These are phyloP conservation scores for Plebejus argus DNA, from an alignment of 2,888 invertebrate species.

Conservation along the genomic window DNA sequence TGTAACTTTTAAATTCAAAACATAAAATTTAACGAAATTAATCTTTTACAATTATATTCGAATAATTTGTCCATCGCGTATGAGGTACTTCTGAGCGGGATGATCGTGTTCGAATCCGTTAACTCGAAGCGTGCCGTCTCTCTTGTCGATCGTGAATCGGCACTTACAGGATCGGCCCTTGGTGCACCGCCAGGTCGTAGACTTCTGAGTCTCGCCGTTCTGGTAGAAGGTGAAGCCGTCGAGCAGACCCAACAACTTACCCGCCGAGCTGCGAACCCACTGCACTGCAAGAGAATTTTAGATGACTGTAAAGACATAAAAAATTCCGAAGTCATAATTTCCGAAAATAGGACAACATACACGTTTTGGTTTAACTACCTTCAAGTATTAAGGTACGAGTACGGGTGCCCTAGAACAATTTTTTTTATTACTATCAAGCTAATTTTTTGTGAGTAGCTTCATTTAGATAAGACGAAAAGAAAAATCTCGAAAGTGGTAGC, in stretches of 20 bases:
- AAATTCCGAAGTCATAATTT: no score
- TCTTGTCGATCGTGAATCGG: conserved; percentile 27
- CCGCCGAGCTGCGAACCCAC: conserved; percentile 41
- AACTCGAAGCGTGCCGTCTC: conserved; percentile 5
- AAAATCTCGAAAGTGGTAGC: no score
- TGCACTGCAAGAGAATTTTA: conserved; percentile 38
- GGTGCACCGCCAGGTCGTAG: conserved; percentile 45
- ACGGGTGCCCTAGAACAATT: no score
- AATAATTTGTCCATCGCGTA: conserved; percentile 40
- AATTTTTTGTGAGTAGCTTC: no score
- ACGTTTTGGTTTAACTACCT: no score
- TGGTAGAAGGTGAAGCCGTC: conserved; percentile 46
- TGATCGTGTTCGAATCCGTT: conserved; percentile 38
- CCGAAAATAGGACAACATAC: no score
- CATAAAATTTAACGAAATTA: not conserved
- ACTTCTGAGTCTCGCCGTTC: conserved; percentile 34
- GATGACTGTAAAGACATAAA: not conserved
- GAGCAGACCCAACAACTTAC: conserved; percentile 42
- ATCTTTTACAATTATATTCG: conserved; percentile 12
- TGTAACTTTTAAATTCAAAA: no score
- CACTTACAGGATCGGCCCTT: conserved; percentile 42
- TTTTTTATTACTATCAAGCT: no score
- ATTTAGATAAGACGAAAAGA: no score
- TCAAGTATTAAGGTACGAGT: no score
- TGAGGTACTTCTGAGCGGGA: conserved; percentile 36